Conservation (phyloP, 2,797 vertebrate genomes). For the Bradypodion ventrale region DNA sequence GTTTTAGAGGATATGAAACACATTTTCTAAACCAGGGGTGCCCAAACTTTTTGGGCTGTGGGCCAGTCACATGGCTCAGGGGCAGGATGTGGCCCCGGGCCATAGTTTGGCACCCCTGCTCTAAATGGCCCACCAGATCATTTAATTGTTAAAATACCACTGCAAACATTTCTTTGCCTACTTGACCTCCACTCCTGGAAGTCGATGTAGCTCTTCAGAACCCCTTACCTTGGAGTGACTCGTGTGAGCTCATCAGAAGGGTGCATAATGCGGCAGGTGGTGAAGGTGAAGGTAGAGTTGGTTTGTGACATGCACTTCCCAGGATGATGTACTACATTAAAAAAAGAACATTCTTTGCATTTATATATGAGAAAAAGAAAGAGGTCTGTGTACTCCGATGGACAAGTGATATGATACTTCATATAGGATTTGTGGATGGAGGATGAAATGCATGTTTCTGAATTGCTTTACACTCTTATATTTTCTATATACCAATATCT, state of each 20-base stretch:
- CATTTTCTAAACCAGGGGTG: neutral
- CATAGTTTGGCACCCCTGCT: no score
- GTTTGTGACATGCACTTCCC: conserved; percentile 98
- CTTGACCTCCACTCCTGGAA: neutral
- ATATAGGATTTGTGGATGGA: conserved; percentile 60
- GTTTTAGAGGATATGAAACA: neutral
- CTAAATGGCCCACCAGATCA: neutral
- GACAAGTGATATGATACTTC: conserved; percentile 65
- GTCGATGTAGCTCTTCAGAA: neutral
- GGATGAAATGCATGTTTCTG: conserved; percentile 44
- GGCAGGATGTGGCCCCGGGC: no score
- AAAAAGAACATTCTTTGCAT: conserved; percentile 72
- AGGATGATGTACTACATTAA: conserved; percentile 89
- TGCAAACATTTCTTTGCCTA: neutral
- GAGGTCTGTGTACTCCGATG: conserved; percentile 56
- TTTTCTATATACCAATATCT: conserved; percentile 36
- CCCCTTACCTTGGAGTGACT: conserved; percentile 90
- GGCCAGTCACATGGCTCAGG: no score
- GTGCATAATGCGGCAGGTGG: conserved; percentile 97
- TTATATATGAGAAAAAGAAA: conserved; percentile 59
- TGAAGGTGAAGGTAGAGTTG: conserved; percentile 97
- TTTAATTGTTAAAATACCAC: neutral
- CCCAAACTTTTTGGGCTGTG: no score
- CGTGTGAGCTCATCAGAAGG: conserved; percentile 94
- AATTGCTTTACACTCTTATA: neutral